Base-by-base conservation (phyloP, 2,113 vertebrate genomes). In the Rhynchomys soricoides region DNA sequence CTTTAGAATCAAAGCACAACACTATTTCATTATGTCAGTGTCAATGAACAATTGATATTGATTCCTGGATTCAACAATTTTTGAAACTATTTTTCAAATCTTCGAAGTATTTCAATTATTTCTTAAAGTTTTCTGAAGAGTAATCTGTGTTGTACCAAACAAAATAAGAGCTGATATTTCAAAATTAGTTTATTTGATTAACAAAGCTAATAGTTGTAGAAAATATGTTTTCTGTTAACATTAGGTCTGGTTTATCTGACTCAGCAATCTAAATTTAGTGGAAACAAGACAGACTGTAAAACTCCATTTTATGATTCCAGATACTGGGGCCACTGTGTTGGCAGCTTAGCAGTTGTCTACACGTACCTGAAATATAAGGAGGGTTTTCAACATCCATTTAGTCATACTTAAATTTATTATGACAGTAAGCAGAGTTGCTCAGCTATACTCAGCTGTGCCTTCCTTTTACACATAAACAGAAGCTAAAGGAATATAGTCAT, bases 181-280 rank as follows among this genome's bases (percentile, higher is more conserved):
- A 95, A 78, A 96, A 94, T 91, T 55, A 55, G 7, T 86, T 93
- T 78, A 95, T 71, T 70, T 59, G 86, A 66, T 86, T 90, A 88
- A 78, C n/a, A 75, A 16, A 85, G 11, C 12, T 62, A 79, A 31
- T 75, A 17, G 17, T 68, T 83, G 74, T 91, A 34, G 40, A 73
- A 93, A 83, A 26, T 83, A 24, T 79, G 55, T 91, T 93, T 21
- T 13, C 43, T 91, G 79, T 93, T 43, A 66, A 92, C 22, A 86
- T 82, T 37, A 78, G 7, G 11, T 87, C n/a, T 93, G 7, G 68
- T 92, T 95, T 90, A 77, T 92, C 77, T 74, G 52, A 74, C 74
- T 94, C 29, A 5, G 12, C 95, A 92, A 91, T 87, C 3, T 71
- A 86, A 96, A 93, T 95, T 74, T 85, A 88, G 66, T 66, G 24